Conservation (phyloP, 2,113 vertebrate genomes). For the Scalopus aquaticus region DNA sequence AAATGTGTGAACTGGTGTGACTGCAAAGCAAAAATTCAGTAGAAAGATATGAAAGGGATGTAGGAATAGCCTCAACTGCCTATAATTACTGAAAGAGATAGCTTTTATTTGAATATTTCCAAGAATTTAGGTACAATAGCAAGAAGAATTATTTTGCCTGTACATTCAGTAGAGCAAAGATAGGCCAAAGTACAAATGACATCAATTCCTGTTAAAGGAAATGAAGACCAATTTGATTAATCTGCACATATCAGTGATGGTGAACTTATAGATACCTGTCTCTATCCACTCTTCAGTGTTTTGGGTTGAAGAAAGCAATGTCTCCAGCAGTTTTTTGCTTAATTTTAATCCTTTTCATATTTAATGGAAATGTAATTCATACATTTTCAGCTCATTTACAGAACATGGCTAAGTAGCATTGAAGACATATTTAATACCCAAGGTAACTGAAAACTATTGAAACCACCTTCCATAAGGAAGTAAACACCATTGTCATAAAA, state of each 20-base stretch:
- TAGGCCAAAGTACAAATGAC: background rate
- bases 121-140: constrained; percentile 28
- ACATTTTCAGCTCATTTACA: constrained; percentile 41
- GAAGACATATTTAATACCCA: constrained; percentile 30
- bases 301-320: background rate
- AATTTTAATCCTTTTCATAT: constrained; percentile 40
- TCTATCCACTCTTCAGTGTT: background rate
- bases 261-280: background rate
- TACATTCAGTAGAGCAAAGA: constrained; percentile 1
- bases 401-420: background rate
- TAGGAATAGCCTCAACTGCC: background rate
- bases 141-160: background rate
- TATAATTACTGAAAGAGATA: background rate
- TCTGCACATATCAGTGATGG: background rate
- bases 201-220: background rate
- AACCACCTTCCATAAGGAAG: constrained; percentile 22
- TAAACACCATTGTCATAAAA: background rate
- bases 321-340: background rate
- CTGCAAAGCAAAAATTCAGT: constrained; percentile 47
- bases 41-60: background rate
- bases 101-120: background rate
- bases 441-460: background rate
- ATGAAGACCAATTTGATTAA: background rate
- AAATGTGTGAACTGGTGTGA: background rate
- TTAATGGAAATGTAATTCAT: constrained; percentile 50